Conservation (phyloP, 2,113 vertebrate genomes). For the Synodontis membranacea region DNA sequence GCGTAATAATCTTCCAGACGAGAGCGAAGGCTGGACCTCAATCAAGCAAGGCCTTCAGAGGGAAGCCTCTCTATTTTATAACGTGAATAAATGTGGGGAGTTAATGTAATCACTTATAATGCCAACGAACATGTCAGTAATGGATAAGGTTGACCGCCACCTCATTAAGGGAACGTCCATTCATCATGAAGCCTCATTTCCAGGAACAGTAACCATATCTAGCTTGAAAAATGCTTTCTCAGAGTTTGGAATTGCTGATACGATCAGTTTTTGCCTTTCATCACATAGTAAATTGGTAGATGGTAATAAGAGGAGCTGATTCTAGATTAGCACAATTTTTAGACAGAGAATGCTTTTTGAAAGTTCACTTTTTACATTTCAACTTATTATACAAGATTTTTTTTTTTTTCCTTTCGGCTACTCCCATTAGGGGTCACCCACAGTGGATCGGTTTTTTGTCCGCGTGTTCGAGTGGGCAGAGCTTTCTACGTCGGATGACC, state of each 20-base stretch:
- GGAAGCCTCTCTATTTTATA: conserved; percentile 1
- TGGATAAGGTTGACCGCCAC: conserved; percentile 36
- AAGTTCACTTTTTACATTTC: neutral
- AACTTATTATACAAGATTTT: neutral
- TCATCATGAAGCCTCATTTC: conserved; percentile 18
- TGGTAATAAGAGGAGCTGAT: neutral
- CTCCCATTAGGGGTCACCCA: too few relatives aligned
- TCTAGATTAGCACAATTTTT: conserved; percentile 4
- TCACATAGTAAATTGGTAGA: neutral
- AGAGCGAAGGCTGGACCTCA: neutral
- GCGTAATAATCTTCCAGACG: conserved; percentile 11
- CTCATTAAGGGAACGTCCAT: conserved; percentile 27
- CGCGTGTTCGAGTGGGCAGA: too few relatives aligned
- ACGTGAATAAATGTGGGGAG: neutral
- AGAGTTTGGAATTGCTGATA: neutral
- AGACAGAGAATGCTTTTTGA: conserved; percentile 1
- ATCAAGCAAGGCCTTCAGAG: conserved; percentile 19
- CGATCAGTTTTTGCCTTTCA: neutral
- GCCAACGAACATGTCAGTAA: conserved; percentile 22
- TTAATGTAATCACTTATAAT: conserved; percentile 27
- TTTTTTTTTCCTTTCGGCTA: too few relatives aligned
- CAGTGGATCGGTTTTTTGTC: too few relatives aligned
- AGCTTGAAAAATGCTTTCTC: conserved; percentile 1
- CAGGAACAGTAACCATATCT: conserved; percentile 8
- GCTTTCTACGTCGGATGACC: too few relatives aligned